Conservation (phyloP, 2,888 invertebrate species). For the Drepanosiphum platanoidis region DNA sequence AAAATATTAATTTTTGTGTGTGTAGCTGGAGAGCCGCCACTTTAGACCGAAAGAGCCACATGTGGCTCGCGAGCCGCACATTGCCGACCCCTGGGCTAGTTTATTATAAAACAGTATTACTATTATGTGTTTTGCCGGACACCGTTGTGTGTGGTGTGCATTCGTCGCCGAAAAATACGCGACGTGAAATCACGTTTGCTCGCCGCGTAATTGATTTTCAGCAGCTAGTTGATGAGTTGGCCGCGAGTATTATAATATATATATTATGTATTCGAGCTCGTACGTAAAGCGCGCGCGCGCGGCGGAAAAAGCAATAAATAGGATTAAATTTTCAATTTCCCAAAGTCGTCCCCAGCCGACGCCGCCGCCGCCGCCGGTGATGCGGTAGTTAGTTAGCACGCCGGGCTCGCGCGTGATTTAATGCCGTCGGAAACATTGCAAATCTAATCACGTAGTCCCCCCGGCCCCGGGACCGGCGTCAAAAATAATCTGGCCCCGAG, state of each 20-base stretch:
- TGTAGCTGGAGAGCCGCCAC: too few species aligned
- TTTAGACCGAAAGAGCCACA: too few species aligned
- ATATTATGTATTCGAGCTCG: background rate
- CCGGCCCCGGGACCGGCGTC: conserved; percentile 4
- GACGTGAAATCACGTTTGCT: background rate
- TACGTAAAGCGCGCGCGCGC: too few species aligned
- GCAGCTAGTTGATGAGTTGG: conserved; percentile 6
- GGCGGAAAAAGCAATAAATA: conserved; percentile 50
- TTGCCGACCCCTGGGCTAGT: too few species aligned
- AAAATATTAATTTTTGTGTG: too few species aligned
- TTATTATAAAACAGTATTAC: too few species aligned
- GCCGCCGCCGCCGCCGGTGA: background rate
- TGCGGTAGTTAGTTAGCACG: conserved; percentile 6
- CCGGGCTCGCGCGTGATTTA: conserved; percentile 26
- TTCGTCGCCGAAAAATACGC: background rate
- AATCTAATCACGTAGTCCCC: conserved; percentile 51
- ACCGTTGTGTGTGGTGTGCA: too few species aligned
- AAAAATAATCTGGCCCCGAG: conserved; percentile 48
- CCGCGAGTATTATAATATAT: background rate
- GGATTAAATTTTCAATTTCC: conserved; percentile 55
- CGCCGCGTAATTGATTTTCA: conserved; percentile 49
- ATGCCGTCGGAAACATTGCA: conserved; percentile 35
- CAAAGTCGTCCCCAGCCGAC: background rate
- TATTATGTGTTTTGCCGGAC: too few species aligned
- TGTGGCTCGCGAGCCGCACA: too few species aligned